Evolutionary conservation across 1,140 invertebrate genomes (phyloP), one percentile per base, ranked within the genome.

Genomic region (Trachymyrmex septentrionalis): DNA sequence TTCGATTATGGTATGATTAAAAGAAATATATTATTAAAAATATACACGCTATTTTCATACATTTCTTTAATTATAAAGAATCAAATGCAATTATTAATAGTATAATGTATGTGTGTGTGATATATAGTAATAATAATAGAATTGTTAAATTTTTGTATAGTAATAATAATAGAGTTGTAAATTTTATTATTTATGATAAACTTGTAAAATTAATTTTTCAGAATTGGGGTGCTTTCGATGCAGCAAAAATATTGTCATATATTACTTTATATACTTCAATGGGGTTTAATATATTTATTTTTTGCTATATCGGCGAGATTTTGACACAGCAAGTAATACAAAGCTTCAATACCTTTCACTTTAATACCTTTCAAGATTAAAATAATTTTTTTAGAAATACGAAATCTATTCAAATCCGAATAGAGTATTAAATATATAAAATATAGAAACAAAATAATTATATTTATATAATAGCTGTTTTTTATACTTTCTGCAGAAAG

Each of bases 251-350:
- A 21, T 48, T 21, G 1, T 50, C 14, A 48, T 59, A 5, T 88
- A 59, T 87, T 61, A 67, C 80, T 10, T 44, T 92, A 12, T 57
- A 89, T 16, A 44, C 86, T 12, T 91, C 89, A 0, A 85, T 89
- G 30, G 38, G 59, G 16, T 88, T 89, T 7, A 92, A 92, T 87
- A 90, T 92, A 76, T 92, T 91, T 53, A 85, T 91, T 69, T 92
- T 90, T 90, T 92, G 92, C 72, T 91, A 89, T 57, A 87, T 92
- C 55, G 86, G 92, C 0, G 91, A 92, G 85, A 78, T 85, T 69
- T 59, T 92, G 4, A 87, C 87, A 10, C 57, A 80, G 57, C 69
- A 92, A 89, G 92, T 92, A 90, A 53, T 44, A 44, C n/a, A n/a
- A n/a, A n/a, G n/a, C n/a, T n/a, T n/a, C n/a, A n/a, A n/a, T n/a